These are phyloP conservation scores for Aspiorhynchus laticeps DNA, from an alignment of 2,113 vertebrate genomes.

Conservation along the genomic window DNA sequence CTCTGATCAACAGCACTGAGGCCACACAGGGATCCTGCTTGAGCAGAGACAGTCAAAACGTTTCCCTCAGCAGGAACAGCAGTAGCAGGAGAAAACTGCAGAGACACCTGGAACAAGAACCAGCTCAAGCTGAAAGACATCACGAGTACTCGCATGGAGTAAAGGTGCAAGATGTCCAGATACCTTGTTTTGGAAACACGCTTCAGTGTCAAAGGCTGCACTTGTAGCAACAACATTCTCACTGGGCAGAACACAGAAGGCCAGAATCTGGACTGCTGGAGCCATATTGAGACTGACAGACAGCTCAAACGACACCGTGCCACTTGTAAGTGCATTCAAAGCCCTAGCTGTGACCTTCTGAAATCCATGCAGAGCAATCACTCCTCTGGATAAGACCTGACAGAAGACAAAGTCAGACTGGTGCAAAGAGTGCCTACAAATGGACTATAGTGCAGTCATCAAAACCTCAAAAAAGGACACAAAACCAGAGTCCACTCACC, in stretches of 20 bases:
- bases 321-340: constrained; percentile 63
- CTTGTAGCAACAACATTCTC: not conserved
- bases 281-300: constrained; percentile 67
- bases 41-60: constrained; percentile 69
- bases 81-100: constrained; percentile 72
- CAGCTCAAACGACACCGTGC: constrained; percentile 73
- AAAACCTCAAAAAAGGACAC: no score
- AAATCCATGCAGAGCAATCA: not conserved
- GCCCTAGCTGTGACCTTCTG: constrained; percentile 60
- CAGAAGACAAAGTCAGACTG: not conserved
- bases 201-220: constrained; percentile 54
- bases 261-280: constrained; percentile 54
- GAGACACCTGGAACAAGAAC: constrained; percentile 66
- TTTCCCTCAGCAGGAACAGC: constrained; percentile 74
- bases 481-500: constrained; percentile 58
- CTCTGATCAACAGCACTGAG: constrained; percentile 82
- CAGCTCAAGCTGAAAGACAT: not conserved
- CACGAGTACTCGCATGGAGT: not conserved
- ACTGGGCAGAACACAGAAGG: not conserved
- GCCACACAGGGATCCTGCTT: constrained; percentile 81
- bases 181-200: constrained; percentile 86
- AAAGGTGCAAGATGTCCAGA: not conserved
- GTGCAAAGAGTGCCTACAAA: no score
- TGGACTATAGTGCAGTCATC: not conserved
- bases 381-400: not conserved